A percentile compares a stretch with the other conserved stretches of the same genome.
Conservation (phyloP, 2,888 invertebrate genomes). For the Terebella lapidaria region DNA sequence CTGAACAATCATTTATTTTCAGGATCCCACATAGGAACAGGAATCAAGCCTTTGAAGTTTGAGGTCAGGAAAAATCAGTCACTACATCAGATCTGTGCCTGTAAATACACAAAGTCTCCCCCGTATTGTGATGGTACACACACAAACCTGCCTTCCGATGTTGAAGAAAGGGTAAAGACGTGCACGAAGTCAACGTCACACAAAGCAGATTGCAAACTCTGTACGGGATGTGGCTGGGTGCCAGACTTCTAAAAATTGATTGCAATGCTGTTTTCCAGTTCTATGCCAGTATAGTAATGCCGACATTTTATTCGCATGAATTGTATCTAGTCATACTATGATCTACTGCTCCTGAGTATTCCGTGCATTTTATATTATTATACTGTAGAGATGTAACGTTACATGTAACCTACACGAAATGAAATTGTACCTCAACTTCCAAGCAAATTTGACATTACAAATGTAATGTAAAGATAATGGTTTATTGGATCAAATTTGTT, state of each 20-base stretch:
- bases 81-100: constrained; percentile 35
- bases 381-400: too few species aligned
- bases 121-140: constrained; percentile 44
- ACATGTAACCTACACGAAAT: too few species aligned
- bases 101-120: constrained; percentile 41
- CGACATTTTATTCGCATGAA: too few species aligned
- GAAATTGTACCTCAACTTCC: too few species aligned
- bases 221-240: constrained; percentile 42
- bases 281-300: too few species aligned
- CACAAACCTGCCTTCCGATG: constrained; percentile 33
- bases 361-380: too few species aligned
- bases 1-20: constrained; percentile 10
- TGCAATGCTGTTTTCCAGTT: too few species aligned
- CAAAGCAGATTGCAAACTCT: constrained; percentile 27
- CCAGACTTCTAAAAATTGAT: constrained; percentile 44
- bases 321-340: too few species aligned
- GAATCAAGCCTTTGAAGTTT: constrained; percentile 38
- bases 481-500: too few species aligned
- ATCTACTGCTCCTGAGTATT: too few species aligned
- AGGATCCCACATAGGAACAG: constrained; percentile 42
- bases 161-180: constrained; percentile 27
- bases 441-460: too few species aligned
- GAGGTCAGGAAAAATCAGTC: constrained; percentile 33
- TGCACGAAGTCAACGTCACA: constrained; percentile 27
- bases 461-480: too few species aligned